A percentile compares a stretch with the other conserved stretches of the same genome.
These are phyloP conservation scores for Cyanoliseus patagonus DNA, from an alignment of 2,113 vertebrate species.

Conservation along the genomic window DNA sequence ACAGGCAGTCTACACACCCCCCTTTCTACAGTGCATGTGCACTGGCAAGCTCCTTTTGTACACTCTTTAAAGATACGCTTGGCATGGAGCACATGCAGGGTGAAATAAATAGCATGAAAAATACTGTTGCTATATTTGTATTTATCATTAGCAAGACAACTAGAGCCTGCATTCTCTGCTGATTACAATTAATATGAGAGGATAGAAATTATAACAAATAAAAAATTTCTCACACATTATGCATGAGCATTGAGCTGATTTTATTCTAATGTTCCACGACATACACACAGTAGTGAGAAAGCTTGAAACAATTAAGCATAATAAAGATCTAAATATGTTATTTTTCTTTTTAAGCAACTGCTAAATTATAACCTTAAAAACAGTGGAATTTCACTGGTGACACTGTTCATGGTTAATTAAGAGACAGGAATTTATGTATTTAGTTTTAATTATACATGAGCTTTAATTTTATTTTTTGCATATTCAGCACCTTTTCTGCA, in stretches of 20 bases:
- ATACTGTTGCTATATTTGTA: background rate
- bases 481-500: background rate
- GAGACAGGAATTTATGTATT: background rate
- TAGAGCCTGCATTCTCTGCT: background rate
- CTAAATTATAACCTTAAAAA: constrained; percentile 13
- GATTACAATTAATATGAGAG: constrained; percentile 57
- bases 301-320: constrained; percentile 36
- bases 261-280: background rate
- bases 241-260: constrained; percentile 18
- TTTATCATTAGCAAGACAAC: constrained; percentile 21
- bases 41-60: background rate
- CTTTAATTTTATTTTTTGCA: background rate
- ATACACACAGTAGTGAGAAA: constrained; percentile 16
- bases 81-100: background rate
- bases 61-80: background rate
- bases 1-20: background rate
- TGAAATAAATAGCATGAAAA: background rate
- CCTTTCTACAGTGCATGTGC: background rate
- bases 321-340: background rate
- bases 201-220: constrained; percentile 17
- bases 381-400: background rate
- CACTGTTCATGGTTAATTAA: background rate
- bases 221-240: background rate
- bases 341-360: constrained; percentile 6
- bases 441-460: background rate